Conservation (phyloP, 2,797 vertebrate genomes). For the Euthynnus affinis region DNA sequence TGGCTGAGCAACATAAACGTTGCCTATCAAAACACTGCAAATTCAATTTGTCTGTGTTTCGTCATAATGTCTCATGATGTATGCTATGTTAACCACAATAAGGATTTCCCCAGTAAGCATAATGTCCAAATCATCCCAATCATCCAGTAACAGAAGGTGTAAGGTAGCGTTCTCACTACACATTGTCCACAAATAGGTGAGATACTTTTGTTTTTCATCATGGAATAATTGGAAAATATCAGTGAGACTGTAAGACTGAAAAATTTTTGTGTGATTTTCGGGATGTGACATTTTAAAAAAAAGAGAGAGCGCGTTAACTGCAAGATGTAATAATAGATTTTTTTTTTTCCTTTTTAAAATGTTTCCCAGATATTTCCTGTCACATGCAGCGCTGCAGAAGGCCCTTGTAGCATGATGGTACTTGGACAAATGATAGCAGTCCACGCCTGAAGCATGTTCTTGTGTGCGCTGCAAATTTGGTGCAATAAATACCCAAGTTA, state of each 20-base stretch:
- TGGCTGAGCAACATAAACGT: too few relatives aligned
- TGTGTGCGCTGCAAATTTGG: slow-evolving; percentile 25
- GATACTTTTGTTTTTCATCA: background rate
- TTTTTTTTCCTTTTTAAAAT: background rate
- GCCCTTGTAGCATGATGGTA: background rate
- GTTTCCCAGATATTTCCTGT: background rate
- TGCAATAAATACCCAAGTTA: slow-evolving; percentile 19
- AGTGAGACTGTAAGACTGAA: background rate
- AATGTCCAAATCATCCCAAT: background rate
- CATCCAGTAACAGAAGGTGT: background rate
- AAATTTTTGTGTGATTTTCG: background rate
- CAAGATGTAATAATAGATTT: background rate
- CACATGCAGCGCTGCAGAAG: background rate
- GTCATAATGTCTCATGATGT: background rate
- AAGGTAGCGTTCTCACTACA: too few relatives aligned
- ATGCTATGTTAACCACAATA: background rate
- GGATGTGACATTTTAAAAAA: background rate
- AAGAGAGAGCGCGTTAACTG: background rate
- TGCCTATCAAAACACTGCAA: background rate
- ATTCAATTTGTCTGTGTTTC: background rate
- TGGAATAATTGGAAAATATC: background rate
- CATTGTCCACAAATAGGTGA: too few relatives aligned
- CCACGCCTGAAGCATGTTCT: slow-evolving; percentile 8
- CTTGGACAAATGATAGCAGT: slow-evolving; percentile 12
- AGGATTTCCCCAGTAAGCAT: background rate